Evolutionary conservation across 2,888 invertebrate genomes (phyloP).

Genomic region (Beris morrisii): DNA sequence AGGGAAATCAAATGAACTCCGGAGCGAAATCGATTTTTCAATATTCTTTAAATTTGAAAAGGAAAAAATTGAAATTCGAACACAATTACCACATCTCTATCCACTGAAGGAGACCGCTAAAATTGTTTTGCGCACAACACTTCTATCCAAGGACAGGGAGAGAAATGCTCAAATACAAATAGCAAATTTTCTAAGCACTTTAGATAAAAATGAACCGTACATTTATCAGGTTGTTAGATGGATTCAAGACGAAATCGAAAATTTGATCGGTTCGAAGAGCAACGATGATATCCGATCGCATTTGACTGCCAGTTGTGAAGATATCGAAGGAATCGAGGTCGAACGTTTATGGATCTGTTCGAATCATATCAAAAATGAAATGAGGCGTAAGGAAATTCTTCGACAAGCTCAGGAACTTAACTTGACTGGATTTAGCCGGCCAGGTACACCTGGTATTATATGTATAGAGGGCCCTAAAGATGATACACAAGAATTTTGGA

Average conservation of each 20-base stretch:
- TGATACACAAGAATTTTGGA: slow-evolving; percentile 84
- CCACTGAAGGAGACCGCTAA: slow-evolving; percentile 50
- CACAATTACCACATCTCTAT: slow-evolving; percentile 53
- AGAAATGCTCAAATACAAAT: slow-evolving; percentile 46
- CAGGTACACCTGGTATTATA: slow-evolving; percentile 91
- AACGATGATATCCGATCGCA: slow-evolving; percentile 45
- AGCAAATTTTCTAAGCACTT: slow-evolving; percentile 45
- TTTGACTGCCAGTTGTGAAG: background rate
- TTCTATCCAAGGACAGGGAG: slow-evolving; percentile 48
- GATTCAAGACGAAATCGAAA: slow-evolving; percentile 72
- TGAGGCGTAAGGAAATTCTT: slow-evolving; percentile 77
- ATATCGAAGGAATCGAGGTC: slow-evolving; percentile 39
- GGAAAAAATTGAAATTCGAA: slow-evolving; percentile 50
- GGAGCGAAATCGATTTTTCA: slow-evolving; percentile 49
- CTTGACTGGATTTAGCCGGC: slow-evolving; percentile 82
- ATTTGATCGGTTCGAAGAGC: background rate
- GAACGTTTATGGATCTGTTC: slow-evolving; percentile 86
- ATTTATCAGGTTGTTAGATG: slow-evolving; percentile 74
- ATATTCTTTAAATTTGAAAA: slow-evolving; percentile 41
- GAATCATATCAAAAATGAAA: slow-evolving; percentile 90
- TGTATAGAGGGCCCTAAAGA: slow-evolving; percentile 79
- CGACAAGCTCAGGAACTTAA: slow-evolving; percentile 70
- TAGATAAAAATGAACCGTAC: slow-evolving; percentile 69
- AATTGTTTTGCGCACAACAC: slow-evolving; percentile 47
- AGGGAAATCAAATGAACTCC: slow-evolving; percentile 38